Conservation (phyloP, 92 coral and sea anemone genomes). For the Umimayanthus kanabou region DNA sequence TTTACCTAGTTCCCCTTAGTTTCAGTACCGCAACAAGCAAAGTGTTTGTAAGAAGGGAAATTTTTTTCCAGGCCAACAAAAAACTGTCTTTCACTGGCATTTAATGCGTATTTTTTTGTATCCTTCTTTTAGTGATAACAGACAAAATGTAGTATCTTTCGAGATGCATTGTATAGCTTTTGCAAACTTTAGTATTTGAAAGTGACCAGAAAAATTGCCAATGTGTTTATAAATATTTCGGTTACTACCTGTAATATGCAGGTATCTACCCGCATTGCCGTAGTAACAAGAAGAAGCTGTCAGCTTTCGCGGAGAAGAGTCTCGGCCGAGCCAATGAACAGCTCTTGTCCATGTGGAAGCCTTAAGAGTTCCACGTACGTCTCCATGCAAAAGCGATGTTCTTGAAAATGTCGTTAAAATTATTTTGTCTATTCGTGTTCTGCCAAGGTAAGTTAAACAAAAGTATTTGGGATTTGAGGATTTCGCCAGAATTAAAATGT, state of each 20-base stretch:
- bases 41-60: no score
- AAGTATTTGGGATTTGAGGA: background rate
- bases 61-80: no score
- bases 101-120: no score
- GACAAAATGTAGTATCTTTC: no score
- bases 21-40: no score
- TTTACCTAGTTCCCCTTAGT: no score
- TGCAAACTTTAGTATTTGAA: background rate
- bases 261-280: constrained; percentile 7
- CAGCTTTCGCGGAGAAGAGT: background rate
- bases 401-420: background rate
- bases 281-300: background rate
- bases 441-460: constrained; percentile 21
- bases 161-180: background rate
- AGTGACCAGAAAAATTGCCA: background rate
- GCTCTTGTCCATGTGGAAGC: background rate
- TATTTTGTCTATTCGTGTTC: background rate
- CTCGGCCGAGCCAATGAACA: constrained; percentile 18
- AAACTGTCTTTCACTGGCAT: no score
- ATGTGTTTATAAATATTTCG: background rate
- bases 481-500: background rate
- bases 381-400: constrained; percentile 2
- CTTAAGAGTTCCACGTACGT: background rate
- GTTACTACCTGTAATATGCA: background rate
- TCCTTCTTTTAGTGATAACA: background rate